A percentile compares a stretch with the other conserved stretches of the same genome.
Evolutionary conservation across 1,140 invertebrate genomes (phyloP).

Genomic region (Drosophila bifasciata): DNA sequence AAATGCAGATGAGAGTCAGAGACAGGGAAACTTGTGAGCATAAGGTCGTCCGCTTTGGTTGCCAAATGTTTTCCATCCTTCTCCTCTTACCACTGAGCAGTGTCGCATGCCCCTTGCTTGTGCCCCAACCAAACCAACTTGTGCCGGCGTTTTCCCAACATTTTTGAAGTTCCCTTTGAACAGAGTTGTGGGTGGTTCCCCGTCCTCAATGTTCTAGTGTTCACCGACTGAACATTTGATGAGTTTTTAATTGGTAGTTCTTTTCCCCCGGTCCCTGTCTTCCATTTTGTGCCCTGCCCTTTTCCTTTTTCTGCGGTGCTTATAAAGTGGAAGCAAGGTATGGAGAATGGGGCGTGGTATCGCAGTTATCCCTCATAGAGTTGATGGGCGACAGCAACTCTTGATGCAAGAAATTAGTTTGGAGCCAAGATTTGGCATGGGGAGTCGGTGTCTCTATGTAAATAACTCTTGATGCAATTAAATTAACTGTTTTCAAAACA

Average conservation of each 20-base stretch:
- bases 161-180: conserved; percentile 44
- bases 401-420: conserved; percentile 28
- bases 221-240: conserved; percentile 41
- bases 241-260: conserved; percentile 60
- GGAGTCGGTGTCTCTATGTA: conserved; percentile 14
- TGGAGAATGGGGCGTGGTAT: background rate
- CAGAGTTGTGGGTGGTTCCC: conserved; percentile 19
- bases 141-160: conserved; percentile 8
- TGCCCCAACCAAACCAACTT: conserved; percentile 10
- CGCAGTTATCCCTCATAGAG: conserved; percentile 12
- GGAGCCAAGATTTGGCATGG: background rate
- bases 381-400: conserved; percentile 7
- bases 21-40: conserved; percentile 32
- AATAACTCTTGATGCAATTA: conserved; percentile 30
- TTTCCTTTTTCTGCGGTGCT: conserved; percentile 5
- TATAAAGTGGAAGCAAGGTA: conserved; percentile 7
- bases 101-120: conserved; percentile 30
- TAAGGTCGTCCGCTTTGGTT: conserved; percentile 44
- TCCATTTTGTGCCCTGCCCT: conserved; percentile 1
- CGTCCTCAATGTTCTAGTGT: conserved; percentile 5
- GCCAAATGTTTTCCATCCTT: conserved; percentile 44
- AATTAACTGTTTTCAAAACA: background rate
- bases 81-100: background rate
- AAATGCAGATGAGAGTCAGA: background rate
- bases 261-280: conserved; percentile 15